These are phyloP conservation scores for Sminthurinus aureus DNA, from an alignment of 2,888 invertebrate genomes.

Conservation along the genomic window DNA sequence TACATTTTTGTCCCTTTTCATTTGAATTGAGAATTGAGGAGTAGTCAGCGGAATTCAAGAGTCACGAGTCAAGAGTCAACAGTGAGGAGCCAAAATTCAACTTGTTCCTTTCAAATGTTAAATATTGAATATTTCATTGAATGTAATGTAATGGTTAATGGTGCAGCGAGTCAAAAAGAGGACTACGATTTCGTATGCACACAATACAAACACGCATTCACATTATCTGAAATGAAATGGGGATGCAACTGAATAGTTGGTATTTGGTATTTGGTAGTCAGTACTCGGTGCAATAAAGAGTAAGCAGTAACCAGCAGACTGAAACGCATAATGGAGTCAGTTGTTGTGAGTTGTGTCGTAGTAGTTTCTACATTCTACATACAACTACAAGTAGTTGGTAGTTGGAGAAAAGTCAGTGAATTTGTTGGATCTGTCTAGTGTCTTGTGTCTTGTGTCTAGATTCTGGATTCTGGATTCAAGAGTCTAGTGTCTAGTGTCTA, in stretches of 20 bases:
- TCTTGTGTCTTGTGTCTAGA: too few species aligned
- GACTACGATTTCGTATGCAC: too few species aligned
- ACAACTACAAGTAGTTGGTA: neutral
- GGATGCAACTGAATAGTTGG: neutral
- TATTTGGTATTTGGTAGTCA: too few species aligned
- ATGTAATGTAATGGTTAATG: slow-evolving; percentile 19
- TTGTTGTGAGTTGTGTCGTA: slow-evolving; percentile 26
- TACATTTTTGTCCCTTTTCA: slow-evolving; percentile 21
- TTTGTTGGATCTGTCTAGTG: too few species aligned
- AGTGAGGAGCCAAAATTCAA: slow-evolving; percentile 3
- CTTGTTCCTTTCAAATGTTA: slow-evolving; percentile 36
- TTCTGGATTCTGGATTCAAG: neutral
- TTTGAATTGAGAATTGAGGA: slow-evolving; percentile 6
- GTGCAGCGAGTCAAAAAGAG: slow-evolving; percentile 8
- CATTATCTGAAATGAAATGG: too few species aligned
- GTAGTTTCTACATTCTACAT: too few species aligned
- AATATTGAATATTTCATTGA: slow-evolving; percentile 37
- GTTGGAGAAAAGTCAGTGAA: neutral
- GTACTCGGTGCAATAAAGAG: neutral
- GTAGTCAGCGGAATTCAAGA: neutral
- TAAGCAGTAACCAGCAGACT: slow-evolving; percentile 8
- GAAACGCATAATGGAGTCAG: slow-evolving; percentile 11
- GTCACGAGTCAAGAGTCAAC: neutral
- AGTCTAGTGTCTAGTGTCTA: neutral
- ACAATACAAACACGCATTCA: too few species aligned